Evolutionary conservation across 2,797 vertebrate species (phyloP), one percentile per base, ranked within the genome.

Genomic region (Emys orbicularis): DNA sequence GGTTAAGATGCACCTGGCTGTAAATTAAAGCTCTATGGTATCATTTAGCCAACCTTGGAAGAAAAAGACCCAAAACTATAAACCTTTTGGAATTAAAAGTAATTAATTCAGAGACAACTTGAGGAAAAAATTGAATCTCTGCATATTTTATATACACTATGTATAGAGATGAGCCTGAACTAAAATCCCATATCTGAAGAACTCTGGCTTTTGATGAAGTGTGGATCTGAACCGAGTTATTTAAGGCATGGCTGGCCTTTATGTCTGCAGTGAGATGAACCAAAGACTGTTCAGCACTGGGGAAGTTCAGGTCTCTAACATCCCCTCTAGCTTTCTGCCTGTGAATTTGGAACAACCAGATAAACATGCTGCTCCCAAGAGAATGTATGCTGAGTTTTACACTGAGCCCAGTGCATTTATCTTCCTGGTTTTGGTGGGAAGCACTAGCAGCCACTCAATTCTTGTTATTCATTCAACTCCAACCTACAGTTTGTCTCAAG

Each of bases 41-140:
- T 68, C 18, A 10, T 37, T 68, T 68, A 37, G 65, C 65, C 65
- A 18, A 18, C n/a, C 2, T 21, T 41, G 25, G 41, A 25, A 76
- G 25, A 47, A 76, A 76, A 27, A 76, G 23, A 76, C 65, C 18
- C n/a, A 5, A 19, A 37, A 37, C n/a, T 37, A n/a, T 37, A 68
- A 37, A n/a, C 3, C 77, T 92, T 80, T 83, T 5, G 65, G 81
- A 79, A 50, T 86, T 23, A 86, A 74, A 90, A 80, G 27, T 89
- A 74, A 91, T 90, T 89, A 90, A 76, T 68, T 81, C 44, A 83
- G 72, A 49, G 81, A 80, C 81, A 72, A 94, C 56, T 82, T 92
- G 82, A 72, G 92, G 87, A 79, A 6, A 88, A 57, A 44, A 87
- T 93, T 88, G 68, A 77, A 72, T 54, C 21, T 79, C 74, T 65